These are phyloP conservation scores for Tenualosa ilisha DNA, from an alignment of 2,797 vertebrate species.

Conservation along the genomic window DNA sequence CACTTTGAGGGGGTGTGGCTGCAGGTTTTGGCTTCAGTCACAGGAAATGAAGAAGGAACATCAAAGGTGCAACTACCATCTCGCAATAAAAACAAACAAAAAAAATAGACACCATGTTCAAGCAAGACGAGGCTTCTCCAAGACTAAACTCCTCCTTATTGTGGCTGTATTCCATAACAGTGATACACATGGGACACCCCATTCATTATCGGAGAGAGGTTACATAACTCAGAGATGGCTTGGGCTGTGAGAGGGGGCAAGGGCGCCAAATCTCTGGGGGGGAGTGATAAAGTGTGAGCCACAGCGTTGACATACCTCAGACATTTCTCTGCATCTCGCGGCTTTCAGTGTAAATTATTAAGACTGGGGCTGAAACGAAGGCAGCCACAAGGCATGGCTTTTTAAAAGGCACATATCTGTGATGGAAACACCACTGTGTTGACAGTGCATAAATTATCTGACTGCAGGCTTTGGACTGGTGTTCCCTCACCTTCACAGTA, in stretches of 20 bases:
- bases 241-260: background rate
- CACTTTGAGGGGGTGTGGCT: background rate
- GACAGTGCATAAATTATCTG: background rate
- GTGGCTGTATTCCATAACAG: background rate
- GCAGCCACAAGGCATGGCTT: background rate
- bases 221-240: background rate
- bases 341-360: conserved; percentile 1
- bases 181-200: background rate
- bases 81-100: too few species aligned
- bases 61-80: too few species aligned
- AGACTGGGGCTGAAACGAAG: background rate
- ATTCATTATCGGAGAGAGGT: background rate
- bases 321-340: background rate
- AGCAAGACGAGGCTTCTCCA: background rate
- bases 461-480: background rate
- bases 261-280: background rate
- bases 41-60: too few species aligned
- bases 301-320: background rate
- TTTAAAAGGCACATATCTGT: background rate
- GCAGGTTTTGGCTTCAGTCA: background rate
- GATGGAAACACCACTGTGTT: background rate
- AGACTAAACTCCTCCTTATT: background rate
- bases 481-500: background rate
- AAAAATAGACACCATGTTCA: background rate
- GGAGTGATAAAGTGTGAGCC: background rate